A percentile compares a stretch with the other conserved stretches of the same genome.
Evolutionary conservation across 2,113 vertebrate genomes (phyloP).

Genomic region (Peromyscus californicus): DNA sequence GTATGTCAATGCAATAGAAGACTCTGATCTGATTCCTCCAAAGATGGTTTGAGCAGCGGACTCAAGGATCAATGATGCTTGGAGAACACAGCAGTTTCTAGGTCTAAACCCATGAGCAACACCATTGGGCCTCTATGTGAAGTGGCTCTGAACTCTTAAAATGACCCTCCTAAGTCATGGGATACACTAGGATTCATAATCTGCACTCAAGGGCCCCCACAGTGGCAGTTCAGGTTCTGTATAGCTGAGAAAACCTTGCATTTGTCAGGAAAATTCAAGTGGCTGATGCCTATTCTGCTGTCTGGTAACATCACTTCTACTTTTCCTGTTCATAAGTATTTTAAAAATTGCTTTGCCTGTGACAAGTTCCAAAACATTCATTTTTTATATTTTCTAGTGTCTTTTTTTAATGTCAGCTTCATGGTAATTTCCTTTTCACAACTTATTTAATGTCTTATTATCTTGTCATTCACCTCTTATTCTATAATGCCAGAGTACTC

Average conservation of each 20-base stretch:
- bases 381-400: neutral
- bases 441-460: constrained; percentile 15
- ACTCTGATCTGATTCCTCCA: too few species aligned
- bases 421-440: neutral
- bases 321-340: constrained; percentile 13
- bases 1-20: too few species aligned
- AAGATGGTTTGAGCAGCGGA: neutral
- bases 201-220: neutral
- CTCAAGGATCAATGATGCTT: neutral
- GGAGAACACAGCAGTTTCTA: neutral
- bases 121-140: neutral
- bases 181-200: neutral
- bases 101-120: neutral
- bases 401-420: constrained; percentile 11
- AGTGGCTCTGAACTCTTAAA: neutral
- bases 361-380: constrained; percentile 31
- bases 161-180: neutral
- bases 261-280: neutral
- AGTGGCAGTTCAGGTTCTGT: neutral
- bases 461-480: constrained; percentile 38
- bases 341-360: neutral
- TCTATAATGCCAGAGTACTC: neutral
- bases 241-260: neutral
- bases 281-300: neutral
- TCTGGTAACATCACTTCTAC: neutral